Percentiles rank a stretch among this genome's conserved stretches.
These are phyloP conservation scores for Lota lota DNA, from an alignment of 2,113 vertebrate species.

Conservation along the genomic window DNA sequence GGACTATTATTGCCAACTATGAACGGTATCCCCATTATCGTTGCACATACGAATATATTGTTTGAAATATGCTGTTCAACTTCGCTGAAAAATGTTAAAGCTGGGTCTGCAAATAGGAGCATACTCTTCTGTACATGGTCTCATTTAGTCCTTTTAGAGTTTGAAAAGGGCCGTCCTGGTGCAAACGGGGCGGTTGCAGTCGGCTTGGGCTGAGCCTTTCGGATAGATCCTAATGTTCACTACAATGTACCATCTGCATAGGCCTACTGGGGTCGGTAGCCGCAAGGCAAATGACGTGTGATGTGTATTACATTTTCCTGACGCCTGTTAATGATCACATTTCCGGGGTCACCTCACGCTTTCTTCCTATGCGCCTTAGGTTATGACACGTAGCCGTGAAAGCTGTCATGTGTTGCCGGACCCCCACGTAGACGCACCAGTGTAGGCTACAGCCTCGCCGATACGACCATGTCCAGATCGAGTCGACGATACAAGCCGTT, in stretches of 20 bases:
- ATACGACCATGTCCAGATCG: slow-evolving; percentile 64
- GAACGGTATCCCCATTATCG: background rate
- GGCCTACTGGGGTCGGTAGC: too few relatives aligned
- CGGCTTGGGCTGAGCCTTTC: too few relatives aligned
- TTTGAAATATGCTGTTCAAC: background rate
- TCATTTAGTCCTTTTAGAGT: too few relatives aligned
- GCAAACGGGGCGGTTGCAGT: too few relatives aligned
- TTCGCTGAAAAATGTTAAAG: background rate
- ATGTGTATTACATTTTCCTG: background rate
- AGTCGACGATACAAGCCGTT: slow-evolving; percentile 58
- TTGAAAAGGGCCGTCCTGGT: too few relatives aligned
- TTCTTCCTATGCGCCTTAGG: background rate
- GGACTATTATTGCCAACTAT: background rate
- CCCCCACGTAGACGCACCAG: background rate
- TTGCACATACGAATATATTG: background rate
- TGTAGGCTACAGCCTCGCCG: background rate
- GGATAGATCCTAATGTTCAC: too few relatives aligned
- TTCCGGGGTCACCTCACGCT: background rate
- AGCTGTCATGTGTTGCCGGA: background rate
- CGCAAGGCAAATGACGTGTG: too few relatives aligned
- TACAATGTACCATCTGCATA: too few relatives aligned
- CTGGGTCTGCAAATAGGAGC: too few relatives aligned
- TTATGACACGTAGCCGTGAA: slow-evolving; percentile 52
- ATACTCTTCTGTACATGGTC: too few relatives aligned
- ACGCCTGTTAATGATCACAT: background rate